A percentile compares a stretch with the other conserved stretches of the same genome.
These are phyloP conservation scores for Dinomys branickii DNA, from an alignment of 2,113 vertebrate species.

Conservation along the genomic window DNA sequence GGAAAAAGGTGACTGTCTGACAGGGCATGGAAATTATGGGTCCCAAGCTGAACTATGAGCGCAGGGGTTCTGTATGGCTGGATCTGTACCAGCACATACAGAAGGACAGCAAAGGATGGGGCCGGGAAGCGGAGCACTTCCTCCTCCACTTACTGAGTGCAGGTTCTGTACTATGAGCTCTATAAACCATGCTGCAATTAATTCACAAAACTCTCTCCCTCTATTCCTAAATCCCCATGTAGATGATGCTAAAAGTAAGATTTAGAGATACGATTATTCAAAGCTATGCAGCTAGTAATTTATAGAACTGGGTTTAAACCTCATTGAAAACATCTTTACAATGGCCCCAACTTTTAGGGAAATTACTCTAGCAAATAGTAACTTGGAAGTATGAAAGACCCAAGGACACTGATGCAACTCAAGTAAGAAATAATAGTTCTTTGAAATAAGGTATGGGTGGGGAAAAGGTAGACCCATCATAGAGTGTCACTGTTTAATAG, in stretches of 20 bases:
- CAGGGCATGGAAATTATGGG: neutral
- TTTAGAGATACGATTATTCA: neutral
- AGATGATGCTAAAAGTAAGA: neutral
- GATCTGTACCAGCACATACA: neutral
- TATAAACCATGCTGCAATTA: neutral
- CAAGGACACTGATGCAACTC: neutral
- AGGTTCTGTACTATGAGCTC: neutral
- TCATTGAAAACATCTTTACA: neutral
- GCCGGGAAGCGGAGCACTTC: neutral
- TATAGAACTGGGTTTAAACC: neutral
- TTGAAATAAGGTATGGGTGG: neutral
- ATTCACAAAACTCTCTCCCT: neutral
- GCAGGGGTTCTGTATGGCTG: neutral
- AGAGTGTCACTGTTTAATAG: neutral
- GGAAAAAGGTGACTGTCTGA: neutral
- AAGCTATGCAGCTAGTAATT: neutral
- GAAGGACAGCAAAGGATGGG: neutral
- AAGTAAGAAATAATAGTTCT: neutral
- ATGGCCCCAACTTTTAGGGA: slow-evolving; percentile 4
- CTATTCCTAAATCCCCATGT: neutral
- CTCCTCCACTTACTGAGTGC: neutral
- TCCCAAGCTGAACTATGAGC: neutral
- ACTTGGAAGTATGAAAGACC: neutral
- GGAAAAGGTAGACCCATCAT: neutral
- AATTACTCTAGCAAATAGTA: neutral